Base-by-base conservation (phyloP, 2,113 vertebrate species). In the Callipepla californica region DNA sequence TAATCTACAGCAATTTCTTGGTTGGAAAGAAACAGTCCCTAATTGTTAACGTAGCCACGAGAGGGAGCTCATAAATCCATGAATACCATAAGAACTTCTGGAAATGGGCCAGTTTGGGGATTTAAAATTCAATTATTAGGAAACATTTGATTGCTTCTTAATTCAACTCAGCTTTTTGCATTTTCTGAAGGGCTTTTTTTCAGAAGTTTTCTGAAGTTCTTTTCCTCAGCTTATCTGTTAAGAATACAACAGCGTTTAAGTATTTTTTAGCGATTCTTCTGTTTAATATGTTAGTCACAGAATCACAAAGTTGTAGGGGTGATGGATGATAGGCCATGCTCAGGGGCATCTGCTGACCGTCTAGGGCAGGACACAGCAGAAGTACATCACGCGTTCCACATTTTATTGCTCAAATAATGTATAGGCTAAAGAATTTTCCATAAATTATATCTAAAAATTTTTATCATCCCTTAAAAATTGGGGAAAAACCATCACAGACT, bases 41-140 rank as follows among this genome's bases (percentile, higher is more conserved):
- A 58, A 3, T 2, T 8, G 85, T 28, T 30, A 82, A 50, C 13
- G 42, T 73, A 13, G 38, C 89, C 94, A 85, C 72, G 48, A 96
- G 93, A 95, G 91, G 94, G 96, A 92, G 92, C 92, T 76, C 87
- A 36, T 40, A 62, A 83, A 80, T 48, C 58, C 36, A 34, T 14
- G 23, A 76, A 14, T 20, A 42, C 7, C 1, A 0, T 26, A 3
- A 69, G 38, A n/a, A 32, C 0, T 0, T 7, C 25, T 13, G 8
- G 36, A 73, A 38, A 51, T 7, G 6, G 53, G 22, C 21, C 38
- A 6, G 22, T 16, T 1, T 0, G 55, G 11, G 19, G 1, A 36
- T 11, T 74, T 80, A 34, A 7, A 53, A 58, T 62, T 12, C 2
- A 23, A 7, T 73, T 66, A 20, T 81, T 76, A 44, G 40, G 48